Base-by-base conservation (phyloP, 2,888 invertebrate species). In the Ernsta delagoae region DNA sequence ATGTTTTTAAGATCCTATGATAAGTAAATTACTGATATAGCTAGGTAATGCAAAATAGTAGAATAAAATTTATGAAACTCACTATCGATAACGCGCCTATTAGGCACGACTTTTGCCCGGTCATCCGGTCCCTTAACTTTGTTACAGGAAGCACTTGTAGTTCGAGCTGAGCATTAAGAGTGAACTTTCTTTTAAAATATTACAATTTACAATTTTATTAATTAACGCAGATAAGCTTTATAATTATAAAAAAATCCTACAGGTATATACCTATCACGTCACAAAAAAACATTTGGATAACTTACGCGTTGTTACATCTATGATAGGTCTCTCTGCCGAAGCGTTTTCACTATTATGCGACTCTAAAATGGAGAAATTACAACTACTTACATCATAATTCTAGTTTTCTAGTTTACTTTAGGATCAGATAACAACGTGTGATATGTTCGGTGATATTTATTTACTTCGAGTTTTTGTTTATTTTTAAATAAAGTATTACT, bases 81-180 rank as follows among this genome's bases (percentile, higher is more conserved):
- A 84, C 85, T 76, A 31, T 79, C 78, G 11, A 80, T 60, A 9
- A 78, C 65, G 16, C 72, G 67, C 5, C 71, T 73, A 4, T 54
- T 43, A 9, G 65, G 41, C 39, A 53, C 31, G 3, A 39, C 36
- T 24, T 74, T 78, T 7, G 65, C 57, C 43, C 72, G 63, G 0
- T 78, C 75, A 5, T 4, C 31, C n/a, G 31, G n/a, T 31, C 16
- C 65, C 75, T 62, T 69, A 75, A 65, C 73, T 76, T n/a, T 70
- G 63, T 70, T 73, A 74, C 79, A 81, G 1, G 77, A 73, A 31
- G 79, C 77, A 67, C 81, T 84, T 59, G 77, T 41, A 41, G 82
- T 75, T 16, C 75, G 78, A 70, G 73, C 85, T 85, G 77, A 34
- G 64, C 31, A 65, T 5, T 34, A 4, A 61, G 31, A 48, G 34